Base-by-base conservation (phyloP, 1,140 invertebrate species). In the Diachasmimorpha longicaudata region DNA sequence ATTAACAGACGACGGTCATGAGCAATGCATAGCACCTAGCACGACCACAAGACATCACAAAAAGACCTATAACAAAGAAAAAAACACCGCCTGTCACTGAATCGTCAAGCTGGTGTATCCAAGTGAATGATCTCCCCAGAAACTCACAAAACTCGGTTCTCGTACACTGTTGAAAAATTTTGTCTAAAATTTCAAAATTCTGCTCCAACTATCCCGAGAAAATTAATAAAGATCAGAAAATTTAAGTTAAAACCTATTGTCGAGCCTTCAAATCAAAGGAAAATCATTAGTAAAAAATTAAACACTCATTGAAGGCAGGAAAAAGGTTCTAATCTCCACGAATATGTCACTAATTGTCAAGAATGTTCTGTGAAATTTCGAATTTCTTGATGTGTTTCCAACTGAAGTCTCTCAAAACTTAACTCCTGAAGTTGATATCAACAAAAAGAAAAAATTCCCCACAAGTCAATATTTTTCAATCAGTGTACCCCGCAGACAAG, bases 1-100 rank as follows among this genome's bases (percentile, higher is more conserved):
- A 73, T 69, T 55, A 14, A 19, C 44, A n/a, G 44, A 52, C 16
- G 23, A 63, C 58, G 19, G 74, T 72, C 58, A 52, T 72, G 76
- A 82, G 79, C 82, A 85, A 87, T 80, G 81, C 80, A 79, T 81
- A 82, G 85, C 85, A 88, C 84, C 75, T 84, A 85, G 85, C 86
- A 88, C 86, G 77, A 77, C 79, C 83, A 85, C 79, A 75, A 31
- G 81, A 84, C 83, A 85, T 70, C 71, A 72, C 76, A 83, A 81
- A 83, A 84, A 80, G 77, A 79, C 77, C 72, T 69, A 78, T 81
- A 68, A 78, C 11, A 44, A 74, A 48, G 46, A 63, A 42, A 77
- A 23, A 72, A 72, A 72, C 79, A 82, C 81, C 80, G 79, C 81
- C 82, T 82, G 81, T 42, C 77, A 80, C 75, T 84, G 82, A 80